These are phyloP conservation scores for Electrona antarctica DNA, from an alignment of 2,113 vertebrate species.

Conservation along the genomic window DNA sequence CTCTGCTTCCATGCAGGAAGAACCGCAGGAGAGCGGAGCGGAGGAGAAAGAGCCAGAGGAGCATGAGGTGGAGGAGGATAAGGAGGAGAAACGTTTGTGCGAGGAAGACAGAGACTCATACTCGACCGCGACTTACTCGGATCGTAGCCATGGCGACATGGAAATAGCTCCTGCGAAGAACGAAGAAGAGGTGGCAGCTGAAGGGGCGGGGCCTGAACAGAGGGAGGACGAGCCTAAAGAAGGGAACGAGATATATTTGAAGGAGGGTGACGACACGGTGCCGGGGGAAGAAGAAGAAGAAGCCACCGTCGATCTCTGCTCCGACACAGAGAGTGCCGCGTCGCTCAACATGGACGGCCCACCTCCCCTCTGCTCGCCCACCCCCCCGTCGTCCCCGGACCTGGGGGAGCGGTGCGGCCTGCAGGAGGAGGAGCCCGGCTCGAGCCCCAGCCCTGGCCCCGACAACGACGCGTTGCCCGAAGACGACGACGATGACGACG, in stretches of 20 bases:
- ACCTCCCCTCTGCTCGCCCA: conserved; percentile 69
- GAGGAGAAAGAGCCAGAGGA: conserved; percentile 3
- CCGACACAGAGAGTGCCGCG: conserved; percentile 72
- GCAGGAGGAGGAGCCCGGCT: conserved; percentile 45
- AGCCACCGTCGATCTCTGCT: conserved; percentile 58
- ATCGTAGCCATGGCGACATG: conserved; percentile 7
- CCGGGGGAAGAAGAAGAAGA: conserved; percentile 60
- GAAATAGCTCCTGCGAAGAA: not conserved
- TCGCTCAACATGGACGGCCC: conserved; percentile 77
- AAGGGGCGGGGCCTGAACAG: conserved; percentile 2
- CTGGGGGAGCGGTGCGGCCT: conserved; percentile 60
- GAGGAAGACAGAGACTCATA: conserved; percentile 10
- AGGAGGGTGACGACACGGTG: conserved; percentile 28
- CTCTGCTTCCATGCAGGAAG: conserved; percentile 32
- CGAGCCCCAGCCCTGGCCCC: conserved; percentile 55
- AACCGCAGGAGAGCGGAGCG: conserved; percentile 11
- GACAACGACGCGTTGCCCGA: conserved; percentile 61
- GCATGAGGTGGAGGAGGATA: conserved; percentile 13
- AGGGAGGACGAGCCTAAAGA: conserved; percentile 47
- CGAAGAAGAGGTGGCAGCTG: conserved; percentile 13
- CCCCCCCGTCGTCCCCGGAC: conserved; percentile 68
- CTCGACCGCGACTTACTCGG: not conserved
- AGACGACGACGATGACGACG: conserved; percentile 45
- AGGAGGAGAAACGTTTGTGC: not conserved
- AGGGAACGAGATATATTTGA: conserved; percentile 1